These are phyloP conservation scores for Xenopus petersii DNA, from an alignment of 2,797 vertebrate species.

Conservation along the genomic window DNA sequence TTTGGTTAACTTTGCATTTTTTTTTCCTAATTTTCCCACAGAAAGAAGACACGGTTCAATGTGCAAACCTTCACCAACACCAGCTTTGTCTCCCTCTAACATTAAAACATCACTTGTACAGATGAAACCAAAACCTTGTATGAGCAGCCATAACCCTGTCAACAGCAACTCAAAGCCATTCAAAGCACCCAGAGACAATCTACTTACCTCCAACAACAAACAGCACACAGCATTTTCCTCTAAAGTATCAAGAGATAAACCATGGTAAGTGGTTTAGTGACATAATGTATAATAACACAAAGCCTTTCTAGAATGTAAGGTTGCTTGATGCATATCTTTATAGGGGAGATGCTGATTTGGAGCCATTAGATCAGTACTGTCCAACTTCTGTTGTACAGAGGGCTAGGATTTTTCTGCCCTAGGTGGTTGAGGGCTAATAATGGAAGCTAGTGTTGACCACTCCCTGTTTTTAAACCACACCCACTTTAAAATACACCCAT, in stretches of 20 bases:
- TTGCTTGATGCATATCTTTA: too few relatives aligned
- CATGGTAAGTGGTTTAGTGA: conserved; percentile 74
- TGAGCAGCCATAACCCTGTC: conserved; percentile 77
- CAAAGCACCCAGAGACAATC: conserved; percentile 92
- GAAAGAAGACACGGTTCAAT: conserved; percentile 91
- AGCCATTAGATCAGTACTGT: too few relatives aligned
- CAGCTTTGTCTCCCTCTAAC: conserved; percentile 75
- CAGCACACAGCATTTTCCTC: conserved; percentile 89
- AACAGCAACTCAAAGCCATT: conserved; percentile 87
- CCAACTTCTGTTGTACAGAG: too few relatives aligned
- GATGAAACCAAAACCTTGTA: conserved; percentile 78
- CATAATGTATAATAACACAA: too few relatives aligned
- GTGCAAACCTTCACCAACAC: conserved; percentile 75
- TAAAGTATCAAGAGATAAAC: conserved; percentile 86
- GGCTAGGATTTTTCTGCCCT: too few relatives aligned
- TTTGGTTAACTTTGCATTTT: too few relatives aligned
- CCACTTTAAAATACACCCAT: too few relatives aligned
- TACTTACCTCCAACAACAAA: conserved; percentile 92
- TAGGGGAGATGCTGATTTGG: too few relatives aligned
- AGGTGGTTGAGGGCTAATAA: too few relatives aligned
- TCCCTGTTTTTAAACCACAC: too few relatives aligned
- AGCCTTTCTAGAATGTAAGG: too few relatives aligned
- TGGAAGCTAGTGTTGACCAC: too few relatives aligned
- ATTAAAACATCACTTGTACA: conserved; percentile 78
- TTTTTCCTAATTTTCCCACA: conserved; percentile 57